Percentiles rank a stretch among this genome's conserved stretches.
Conservation (phyloP, 2,888 invertebrate species). For the Chrysopilus asiliformis region DNA sequence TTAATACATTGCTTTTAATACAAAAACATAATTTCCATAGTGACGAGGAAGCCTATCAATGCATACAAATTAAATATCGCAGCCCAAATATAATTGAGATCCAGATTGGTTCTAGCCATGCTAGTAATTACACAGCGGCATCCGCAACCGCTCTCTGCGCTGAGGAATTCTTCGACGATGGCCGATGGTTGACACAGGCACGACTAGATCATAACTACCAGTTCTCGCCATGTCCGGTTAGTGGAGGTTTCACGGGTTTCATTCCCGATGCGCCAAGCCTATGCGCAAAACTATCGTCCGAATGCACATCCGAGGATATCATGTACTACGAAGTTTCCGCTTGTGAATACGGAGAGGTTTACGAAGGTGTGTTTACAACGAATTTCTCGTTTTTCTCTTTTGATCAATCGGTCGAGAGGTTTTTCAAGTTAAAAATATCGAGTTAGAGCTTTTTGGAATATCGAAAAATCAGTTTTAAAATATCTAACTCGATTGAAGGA, state of each 20-base stretch:
- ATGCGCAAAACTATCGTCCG: slow-evolving; percentile 51
- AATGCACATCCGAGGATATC: slow-evolving; percentile 47
- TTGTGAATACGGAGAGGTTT: slow-evolving; percentile 44
- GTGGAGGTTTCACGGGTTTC: slow-evolving; percentile 49
- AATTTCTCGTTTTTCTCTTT: too few species aligned
- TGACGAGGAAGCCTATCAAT: slow-evolving; percentile 16
- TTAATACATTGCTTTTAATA: too few species aligned
- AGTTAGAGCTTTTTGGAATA: too few species aligned
- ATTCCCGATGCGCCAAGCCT: slow-evolving; percentile 45
- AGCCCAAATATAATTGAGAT: slow-evolving; percentile 17
- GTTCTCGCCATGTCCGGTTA: slow-evolving; percentile 47
- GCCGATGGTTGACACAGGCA: slow-evolving; percentile 48
- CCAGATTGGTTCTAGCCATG: slow-evolving; percentile 13
- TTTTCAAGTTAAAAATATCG: too few species aligned
- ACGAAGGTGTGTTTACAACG: slow-evolving; percentile 44
- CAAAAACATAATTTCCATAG: slow-evolving; percentile 8
- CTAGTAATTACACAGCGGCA: slow-evolving; percentile 6
- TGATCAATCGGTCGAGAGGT: too few species aligned
- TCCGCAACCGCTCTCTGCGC: slow-evolving; percentile 31
- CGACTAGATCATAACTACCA: slow-evolving; percentile 27
- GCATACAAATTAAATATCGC: slow-evolving; percentile 15
- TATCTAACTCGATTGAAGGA: too few species aligned
- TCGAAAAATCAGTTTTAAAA: too few species aligned
- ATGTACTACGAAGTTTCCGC: slow-evolving; percentile 54
- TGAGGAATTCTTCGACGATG: slow-evolving; percentile 39